Conservation (phyloP, 1,140 invertebrate species). For the Drosophila ohnishii region DNA sequence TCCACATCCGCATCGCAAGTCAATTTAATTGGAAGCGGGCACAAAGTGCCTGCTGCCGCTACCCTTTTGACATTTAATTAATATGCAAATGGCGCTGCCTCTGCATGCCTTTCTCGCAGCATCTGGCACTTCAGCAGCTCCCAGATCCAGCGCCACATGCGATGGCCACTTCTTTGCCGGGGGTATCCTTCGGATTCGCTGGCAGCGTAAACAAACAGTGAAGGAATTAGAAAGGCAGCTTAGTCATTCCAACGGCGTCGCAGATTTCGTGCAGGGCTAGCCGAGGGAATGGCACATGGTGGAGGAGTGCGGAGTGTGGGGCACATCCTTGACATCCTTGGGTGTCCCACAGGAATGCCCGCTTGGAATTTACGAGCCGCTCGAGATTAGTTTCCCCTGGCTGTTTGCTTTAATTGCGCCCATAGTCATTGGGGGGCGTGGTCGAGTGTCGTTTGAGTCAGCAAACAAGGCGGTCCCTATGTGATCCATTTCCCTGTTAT, state of each 20-base stretch:
- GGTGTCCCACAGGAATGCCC: constrained; percentile 69
- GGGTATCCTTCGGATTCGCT: constrained; percentile 7
- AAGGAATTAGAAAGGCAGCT: constrained; percentile 71
- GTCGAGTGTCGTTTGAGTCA: constrained; percentile 64
- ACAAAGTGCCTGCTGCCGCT: constrained; percentile 47
- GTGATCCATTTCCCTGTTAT: neutral
- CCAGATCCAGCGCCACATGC: constrained; percentile 27
- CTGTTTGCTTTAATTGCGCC: constrained; percentile 76
- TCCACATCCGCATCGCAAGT: constrained; percentile 22
- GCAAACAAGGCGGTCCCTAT: constrained; percentile 35
- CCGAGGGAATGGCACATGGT: constrained; percentile 4
- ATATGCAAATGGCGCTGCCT: constrained; percentile 67
- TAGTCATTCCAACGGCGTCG: constrained; percentile 70
- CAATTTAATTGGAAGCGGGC: constrained; percentile 45
- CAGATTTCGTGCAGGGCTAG: constrained; percentile 72
- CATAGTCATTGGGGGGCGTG: constrained; percentile 54
- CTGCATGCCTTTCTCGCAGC: constrained; percentile 35
- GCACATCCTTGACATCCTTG: constrained; percentile 32
- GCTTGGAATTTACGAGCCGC: constrained; percentile 73
- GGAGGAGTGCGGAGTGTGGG: neutral
- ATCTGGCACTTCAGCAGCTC: constrained; percentile 25
- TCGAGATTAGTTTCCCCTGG: constrained; percentile 72
- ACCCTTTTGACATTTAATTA: constrained; percentile 79
- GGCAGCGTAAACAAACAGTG: constrained; percentile 45
- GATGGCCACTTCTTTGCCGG: constrained; percentile 35